A percentile compares a stretch with the other conserved stretches of the same genome.
phyloP scores from a whole-genome alignment of 1,140 invertebrate species.

The Eupristina koningsbergeri region DNA sequence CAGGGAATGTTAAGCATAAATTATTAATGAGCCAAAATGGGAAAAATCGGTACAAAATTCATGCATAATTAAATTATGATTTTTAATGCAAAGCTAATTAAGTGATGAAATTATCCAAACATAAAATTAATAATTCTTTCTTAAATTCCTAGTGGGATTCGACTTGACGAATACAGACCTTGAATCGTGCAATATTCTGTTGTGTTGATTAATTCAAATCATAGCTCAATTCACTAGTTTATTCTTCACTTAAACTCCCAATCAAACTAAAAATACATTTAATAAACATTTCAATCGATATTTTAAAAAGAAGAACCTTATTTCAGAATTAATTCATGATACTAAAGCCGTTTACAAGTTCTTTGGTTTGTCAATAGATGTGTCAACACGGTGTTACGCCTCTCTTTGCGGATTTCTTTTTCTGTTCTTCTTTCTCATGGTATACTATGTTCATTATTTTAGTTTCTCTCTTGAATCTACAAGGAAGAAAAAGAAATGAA shows the following conservation, averaged over 20 bases:
- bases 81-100: not conserved
- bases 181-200: not conserved
- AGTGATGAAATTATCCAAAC: not conserved
- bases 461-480: not conserved
- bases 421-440: not conserved
- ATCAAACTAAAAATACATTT: not conserved
- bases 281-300: too few species aligned
- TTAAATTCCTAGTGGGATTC: constrained; percentile 20
- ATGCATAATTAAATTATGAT: not conserved
- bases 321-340: too few species aligned
- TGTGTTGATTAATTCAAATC: constrained; percentile 19
- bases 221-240: not conserved
- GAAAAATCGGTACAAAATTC: not conserved
- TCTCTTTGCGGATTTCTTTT: not conserved
- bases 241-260: constrained; percentile 11
- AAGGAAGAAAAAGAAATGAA: not conserved
- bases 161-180: not conserved
- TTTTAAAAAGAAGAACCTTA: too few species aligned
- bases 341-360: too few species aligned
- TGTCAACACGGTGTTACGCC: not conserved
- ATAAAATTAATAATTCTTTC: constrained; percentile 41
- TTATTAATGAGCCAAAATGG: not conserved
- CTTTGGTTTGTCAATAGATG: not conserved
- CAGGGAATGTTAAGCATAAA: not conserved
- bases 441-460: not conserved